phyloP scores from a whole-genome alignment of 2,888 invertebrate genomes.

The Acanthopleura granulata region DNA sequence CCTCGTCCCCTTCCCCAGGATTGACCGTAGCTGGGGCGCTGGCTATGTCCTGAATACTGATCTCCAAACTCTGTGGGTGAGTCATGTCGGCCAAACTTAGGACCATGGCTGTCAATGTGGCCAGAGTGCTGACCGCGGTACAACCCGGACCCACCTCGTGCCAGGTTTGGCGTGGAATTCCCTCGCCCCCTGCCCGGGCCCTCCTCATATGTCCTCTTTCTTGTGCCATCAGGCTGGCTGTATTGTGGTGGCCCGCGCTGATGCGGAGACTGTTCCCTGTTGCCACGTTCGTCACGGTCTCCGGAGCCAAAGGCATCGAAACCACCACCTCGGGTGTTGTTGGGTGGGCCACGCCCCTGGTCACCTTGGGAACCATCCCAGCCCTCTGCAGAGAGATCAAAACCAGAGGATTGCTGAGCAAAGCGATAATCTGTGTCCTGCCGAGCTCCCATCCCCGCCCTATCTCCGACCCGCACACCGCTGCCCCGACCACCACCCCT shows the following conservation, averaged over 20 bases:
- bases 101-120: not conserved
- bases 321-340: not conserved
- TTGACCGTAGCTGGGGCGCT: not conserved
- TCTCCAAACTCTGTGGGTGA: not conserved
- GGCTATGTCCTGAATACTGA: not conserved
- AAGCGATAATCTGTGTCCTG: slow-evolving; percentile 15
- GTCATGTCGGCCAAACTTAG: not conserved
- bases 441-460: not conserved
- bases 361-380: slow-evolving; percentile 3
- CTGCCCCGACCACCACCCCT: slow-evolving; percentile 24
- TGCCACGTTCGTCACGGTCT: slow-evolving; percentile 15
- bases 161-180: not conserved
- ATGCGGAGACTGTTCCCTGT: slow-evolving; percentile 8
- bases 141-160: not conserved
- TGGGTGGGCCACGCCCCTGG: not conserved
- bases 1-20: slow-evolving; percentile 21
- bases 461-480: slow-evolving; percentile 23
- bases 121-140: not conserved
- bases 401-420: not conserved
- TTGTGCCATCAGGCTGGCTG: slow-evolving; percentile 2
- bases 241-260: not conserved
- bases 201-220: slow-evolving; percentile 24
- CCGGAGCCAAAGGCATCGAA: not conserved
- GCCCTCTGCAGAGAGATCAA: not conserved
- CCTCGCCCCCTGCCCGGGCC: slow-evolving; percentile 23